These are phyloP conservation scores for Chionoecetes opilio DNA, from an alignment of 1,140 invertebrate genomes.

Conservation along the genomic window DNA sequence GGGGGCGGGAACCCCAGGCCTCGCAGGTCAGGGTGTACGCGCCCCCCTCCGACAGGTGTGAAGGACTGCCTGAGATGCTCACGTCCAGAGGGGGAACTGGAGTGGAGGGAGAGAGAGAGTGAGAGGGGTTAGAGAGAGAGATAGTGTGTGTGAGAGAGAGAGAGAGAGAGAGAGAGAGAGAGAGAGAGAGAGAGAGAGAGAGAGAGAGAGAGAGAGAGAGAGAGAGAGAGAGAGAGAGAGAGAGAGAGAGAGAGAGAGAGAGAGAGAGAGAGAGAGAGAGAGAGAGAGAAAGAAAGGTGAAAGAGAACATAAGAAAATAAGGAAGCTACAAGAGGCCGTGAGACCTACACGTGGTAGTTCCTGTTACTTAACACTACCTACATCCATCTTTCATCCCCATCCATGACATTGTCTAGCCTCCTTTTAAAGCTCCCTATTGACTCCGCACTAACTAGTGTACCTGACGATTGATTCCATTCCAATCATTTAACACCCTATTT, in stretches of 20 bases:
- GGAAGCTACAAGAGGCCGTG: too few species aligned
- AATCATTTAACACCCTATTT: too few species aligned
- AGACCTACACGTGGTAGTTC: too few species aligned
- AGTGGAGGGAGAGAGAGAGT: not conserved
- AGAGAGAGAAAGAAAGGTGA: not conserved
- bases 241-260: not conserved
- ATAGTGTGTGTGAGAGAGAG: not conserved
- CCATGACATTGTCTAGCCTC: too few species aligned
- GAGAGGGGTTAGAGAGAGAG: not conserved
- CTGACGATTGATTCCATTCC: too few species aligned
- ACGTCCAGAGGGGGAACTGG: conserved; percentile 62
- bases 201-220: not conserved
- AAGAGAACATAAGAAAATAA: too few species aligned
- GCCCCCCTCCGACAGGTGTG: conserved; percentile 44
- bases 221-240: too few species aligned
- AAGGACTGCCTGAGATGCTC: conserved; percentile 36
- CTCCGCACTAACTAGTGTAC: too few species aligned
- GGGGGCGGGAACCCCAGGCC: conserved; percentile 68
- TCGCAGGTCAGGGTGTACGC: conserved; percentile 56
- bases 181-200: conserved; percentile 46
- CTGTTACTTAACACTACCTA: too few species aligned
- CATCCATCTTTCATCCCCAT: too few species aligned
- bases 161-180: not conserved
- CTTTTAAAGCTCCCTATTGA: too few species aligned
- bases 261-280: too few species aligned